Evolutionary conservation across 2,797 vertebrate species (phyloP).

Genomic region (Megalops cyprinoides): DNA sequence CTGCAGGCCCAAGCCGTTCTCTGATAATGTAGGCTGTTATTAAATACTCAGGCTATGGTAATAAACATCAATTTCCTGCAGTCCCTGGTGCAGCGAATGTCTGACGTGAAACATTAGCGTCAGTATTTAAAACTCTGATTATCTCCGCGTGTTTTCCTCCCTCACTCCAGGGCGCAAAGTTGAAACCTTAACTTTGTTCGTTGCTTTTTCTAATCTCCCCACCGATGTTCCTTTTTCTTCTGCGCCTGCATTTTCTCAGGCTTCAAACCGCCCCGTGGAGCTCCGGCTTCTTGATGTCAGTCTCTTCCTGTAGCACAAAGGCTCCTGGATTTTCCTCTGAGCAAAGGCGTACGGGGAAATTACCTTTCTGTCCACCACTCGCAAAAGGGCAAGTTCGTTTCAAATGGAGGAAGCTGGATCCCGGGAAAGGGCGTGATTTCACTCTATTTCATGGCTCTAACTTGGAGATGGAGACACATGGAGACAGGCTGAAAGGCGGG

Average conservation of each 20-base stretch:
- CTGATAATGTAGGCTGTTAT: not conserved
- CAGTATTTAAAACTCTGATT: no score
- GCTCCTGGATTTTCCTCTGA: not conserved
- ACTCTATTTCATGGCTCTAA: not conserved
- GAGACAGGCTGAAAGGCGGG: not conserved
- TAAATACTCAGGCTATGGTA: not conserved
- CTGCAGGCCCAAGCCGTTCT: not conserved
- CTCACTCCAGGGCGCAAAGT: no score
- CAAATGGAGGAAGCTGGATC: not conserved
- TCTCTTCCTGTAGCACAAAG: not conserved
- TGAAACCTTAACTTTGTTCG: not conserved
- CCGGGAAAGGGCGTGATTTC: not conserved
- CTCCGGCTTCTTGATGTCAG: not conserved
- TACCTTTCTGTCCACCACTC: not conserved
- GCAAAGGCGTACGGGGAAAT: not conserved
- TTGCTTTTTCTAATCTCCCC: not conserved
- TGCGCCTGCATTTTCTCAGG: not conserved
- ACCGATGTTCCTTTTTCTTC: not conserved
- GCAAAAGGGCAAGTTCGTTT: constrained; percentile 6
- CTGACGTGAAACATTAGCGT: no score
- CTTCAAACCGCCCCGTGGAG: not conserved
- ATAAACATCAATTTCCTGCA: not conserved
- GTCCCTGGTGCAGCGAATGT: no score
- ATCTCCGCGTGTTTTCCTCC: no score
- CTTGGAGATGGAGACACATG: not conserved